Conservation (phyloP, 2,797 vertebrate species). For the Paramormyrops hopkinsi region DNA sequence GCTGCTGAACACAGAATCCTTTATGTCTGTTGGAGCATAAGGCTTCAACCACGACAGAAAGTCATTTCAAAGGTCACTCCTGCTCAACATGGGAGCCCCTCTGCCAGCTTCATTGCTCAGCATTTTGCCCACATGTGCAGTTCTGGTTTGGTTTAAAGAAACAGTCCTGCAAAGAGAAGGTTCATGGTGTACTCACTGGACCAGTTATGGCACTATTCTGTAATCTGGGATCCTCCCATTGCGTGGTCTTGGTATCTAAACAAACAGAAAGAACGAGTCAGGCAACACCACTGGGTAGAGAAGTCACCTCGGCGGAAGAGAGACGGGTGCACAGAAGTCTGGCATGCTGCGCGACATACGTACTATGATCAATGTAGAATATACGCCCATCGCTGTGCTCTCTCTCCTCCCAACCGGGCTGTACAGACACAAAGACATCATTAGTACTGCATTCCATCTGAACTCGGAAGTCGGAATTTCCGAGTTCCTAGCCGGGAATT, state of each 20-base stretch:
- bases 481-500: background rate
- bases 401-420: conserved; percentile 96
- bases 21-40: background rate
- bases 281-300: background rate
- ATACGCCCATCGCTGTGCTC: conserved; percentile 83
- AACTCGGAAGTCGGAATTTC: background rate
- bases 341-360: conserved; percentile 38
- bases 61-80: background rate
- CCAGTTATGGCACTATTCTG: conserved; percentile 85
- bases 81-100: background rate
- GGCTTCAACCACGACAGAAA: background rate
- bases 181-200: conserved; percentile 70
- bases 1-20: background rate
- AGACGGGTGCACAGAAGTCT: background rate
- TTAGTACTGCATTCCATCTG: background rate
- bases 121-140: background rate
- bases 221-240: conserved; percentile 93
- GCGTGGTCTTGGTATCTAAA: conserved; percentile 85
- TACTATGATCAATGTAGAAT: conserved; percentile 97
- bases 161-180: conserved; percentile 31
- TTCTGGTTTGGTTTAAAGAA: background rate
- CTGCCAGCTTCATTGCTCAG: background rate
- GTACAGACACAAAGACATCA: conserved; percentile 15
- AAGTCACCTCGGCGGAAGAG: background rate
- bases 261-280: background rate